These are phyloP conservation scores for Emydura subglobosa DNA, from an alignment of 2,113 vertebrate genomes.

Conservation along the genomic window DNA sequence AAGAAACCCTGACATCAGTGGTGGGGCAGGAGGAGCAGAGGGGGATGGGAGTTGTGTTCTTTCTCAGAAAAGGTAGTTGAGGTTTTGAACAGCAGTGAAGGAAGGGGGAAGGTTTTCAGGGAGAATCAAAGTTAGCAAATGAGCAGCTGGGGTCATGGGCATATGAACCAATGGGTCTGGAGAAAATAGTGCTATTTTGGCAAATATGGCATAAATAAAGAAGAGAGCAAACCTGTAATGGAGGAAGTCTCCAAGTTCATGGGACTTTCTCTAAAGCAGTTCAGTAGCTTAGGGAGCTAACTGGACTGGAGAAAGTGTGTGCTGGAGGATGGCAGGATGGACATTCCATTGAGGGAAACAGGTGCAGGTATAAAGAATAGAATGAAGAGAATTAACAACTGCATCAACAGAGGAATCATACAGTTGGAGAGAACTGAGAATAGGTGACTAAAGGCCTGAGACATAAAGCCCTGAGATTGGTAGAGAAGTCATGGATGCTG, in stretches of 20 bases:
- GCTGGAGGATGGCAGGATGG: neutral
- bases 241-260: neutral
- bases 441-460: neutral
- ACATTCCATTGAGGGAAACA: neutral
- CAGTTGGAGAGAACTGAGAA: neutral
- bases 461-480: neutral
- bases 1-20: neutral
- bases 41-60: neutral
- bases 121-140: constrained; percentile 8
- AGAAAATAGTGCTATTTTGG: neutral
- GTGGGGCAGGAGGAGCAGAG: neutral
- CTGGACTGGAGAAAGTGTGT: neutral
- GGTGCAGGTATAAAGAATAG: neutral
- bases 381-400: neutral
- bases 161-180: neutral
- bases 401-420: neutral
- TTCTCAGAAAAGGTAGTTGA: neutral
- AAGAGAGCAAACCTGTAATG: neutral
- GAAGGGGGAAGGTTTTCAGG: neutral
- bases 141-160: neutral
- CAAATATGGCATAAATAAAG: neutral
- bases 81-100: neutral
- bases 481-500: neutral
- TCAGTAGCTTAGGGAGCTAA: neutral
- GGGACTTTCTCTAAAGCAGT: neutral